These are phyloP conservation scores for rat (Rattus norvegicus) DNA, from an alignment of 2,113 vertebrate species.

Conservation along the genomic window GRCr8 NC_086025.1:81815501-81816000, in stretches of 20 bases:
- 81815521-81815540: background rate
- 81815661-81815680: background rate
- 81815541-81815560: background rate
- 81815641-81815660: background rate
- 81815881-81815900: background rate
- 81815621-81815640: background rate
- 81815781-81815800: background rate
- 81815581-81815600: background rate
- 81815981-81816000: background rate
- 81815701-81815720: background rate
- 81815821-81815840: background rate
- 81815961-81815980: background rate
- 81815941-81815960: background rate
- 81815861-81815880: background rate
- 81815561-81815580: background rate
- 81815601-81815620: background rate
- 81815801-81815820: background rate
- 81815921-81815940: background rate
- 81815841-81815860: background rate
- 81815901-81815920: background rate
- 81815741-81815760: background rate
- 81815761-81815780: too few species aligned
- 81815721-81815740: background rate
- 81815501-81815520: background rate
- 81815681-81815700: background rate